Evolutionary conservation across 2,797 vertebrate genomes (phyloP).

Genomic region (Sandelia bainsii): DNA sequence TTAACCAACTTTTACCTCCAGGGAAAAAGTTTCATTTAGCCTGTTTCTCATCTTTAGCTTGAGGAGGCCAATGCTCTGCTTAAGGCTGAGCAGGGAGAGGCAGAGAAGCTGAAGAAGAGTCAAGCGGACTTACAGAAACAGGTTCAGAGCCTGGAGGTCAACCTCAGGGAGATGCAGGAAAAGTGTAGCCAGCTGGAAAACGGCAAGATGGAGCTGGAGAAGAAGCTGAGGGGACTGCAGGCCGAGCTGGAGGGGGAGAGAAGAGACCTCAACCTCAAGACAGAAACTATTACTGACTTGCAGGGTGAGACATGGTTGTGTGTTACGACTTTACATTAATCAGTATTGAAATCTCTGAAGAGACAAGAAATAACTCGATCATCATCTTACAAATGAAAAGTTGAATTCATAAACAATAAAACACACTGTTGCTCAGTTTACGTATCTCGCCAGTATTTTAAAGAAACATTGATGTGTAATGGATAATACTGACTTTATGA

Average conservation of each 20-base stretch:
- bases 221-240: constrained; percentile 90
- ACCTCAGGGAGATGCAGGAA: constrained; percentile 90
- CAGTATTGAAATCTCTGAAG: neutral
- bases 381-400: neutral
- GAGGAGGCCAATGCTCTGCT: constrained; percentile 89
- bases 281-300: constrained; percentile 91
- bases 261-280: constrained; percentile 86
- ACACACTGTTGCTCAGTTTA: neutral
- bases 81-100: constrained; percentile 89
- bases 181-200: constrained; percentile 90
- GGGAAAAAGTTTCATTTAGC: constrained; percentile 15
- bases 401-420: neutral
- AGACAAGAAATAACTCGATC: neutral
- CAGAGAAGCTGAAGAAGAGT: constrained; percentile 89
- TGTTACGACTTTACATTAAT: neutral
- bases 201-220: constrained; percentile 90
- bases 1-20: constrained; percentile 7
- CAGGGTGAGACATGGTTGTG: constrained; percentile 86
- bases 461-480: neutral
- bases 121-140: constrained; percentile 93
- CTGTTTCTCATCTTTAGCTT: constrained; percentile 79
- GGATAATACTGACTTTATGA: neutral
- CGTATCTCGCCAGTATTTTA: neutral
- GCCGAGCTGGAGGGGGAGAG: constrained; percentile 91
- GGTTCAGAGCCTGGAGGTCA: constrained; percentile 90